Evolutionary conservation across 2,113 vertebrate species (phyloP).

Genomic region (Baryphthengus martii): DNA sequence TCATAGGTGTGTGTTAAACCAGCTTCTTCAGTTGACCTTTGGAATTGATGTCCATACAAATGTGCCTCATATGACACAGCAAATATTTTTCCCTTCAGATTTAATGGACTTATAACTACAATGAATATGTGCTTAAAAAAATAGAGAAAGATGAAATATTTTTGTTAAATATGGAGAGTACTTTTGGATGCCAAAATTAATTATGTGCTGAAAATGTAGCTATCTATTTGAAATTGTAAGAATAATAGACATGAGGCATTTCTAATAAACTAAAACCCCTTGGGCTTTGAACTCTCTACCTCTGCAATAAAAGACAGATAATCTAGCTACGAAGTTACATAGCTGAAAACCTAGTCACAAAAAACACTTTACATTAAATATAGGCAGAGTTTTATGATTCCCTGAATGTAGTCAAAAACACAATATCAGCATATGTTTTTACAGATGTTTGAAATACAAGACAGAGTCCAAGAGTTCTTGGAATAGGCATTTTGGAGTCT

Average conservation of each 20-base stretch:
- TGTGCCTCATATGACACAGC: background rate
- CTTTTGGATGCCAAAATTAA: background rate
- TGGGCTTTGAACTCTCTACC: background rate
- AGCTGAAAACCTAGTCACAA: background rate
- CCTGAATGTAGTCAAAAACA: background rate
- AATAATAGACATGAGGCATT: background rate
- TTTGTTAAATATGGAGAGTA: background rate
- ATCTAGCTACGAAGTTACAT: background rate
- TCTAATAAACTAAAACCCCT: background rate
- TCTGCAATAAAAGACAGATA: background rate
- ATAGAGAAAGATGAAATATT: background rate
- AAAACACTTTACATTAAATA: background rate
- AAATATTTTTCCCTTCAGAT: background rate
- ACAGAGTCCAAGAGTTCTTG: background rate
- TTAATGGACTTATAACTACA: background rate
- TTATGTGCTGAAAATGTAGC: background rate
- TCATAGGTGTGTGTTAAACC: fast-evolving
- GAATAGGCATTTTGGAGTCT: background rate
- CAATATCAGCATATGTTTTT: background rate
- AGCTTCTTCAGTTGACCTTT: background rate
- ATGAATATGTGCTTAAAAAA: background rate
- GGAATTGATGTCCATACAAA: background rate
- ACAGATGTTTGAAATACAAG: background rate
- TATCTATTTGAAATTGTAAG: background rate
- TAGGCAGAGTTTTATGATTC: background rate